These are phyloP conservation scores for Stenurella melanura DNA, from an alignment of 2,888 invertebrate species.

Conservation along the genomic window DNA sequence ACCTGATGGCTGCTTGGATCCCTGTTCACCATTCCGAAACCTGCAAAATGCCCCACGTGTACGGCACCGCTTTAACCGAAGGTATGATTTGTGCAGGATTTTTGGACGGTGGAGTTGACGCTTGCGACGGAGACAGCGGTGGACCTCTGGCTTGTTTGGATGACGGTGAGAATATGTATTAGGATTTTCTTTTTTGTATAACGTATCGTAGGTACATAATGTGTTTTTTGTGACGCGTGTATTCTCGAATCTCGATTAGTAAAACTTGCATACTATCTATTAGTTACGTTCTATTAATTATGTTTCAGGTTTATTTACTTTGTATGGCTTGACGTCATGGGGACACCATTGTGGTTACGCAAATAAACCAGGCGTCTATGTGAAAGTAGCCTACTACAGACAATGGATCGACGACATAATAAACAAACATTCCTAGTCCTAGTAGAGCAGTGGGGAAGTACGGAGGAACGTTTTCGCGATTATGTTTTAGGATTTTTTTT, in stretches of 20 bases:
- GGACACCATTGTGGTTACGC: constrained; percentile 84
- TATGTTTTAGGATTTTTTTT: neutral
- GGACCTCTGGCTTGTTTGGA: constrained; percentile 86
- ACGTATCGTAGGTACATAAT: no score
- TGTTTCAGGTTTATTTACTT: constrained; percentile 78
- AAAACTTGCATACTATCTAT: no score
- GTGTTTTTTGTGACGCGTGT: no score
- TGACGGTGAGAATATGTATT: constrained; percentile 74
- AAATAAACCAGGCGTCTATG: constrained; percentile 86
- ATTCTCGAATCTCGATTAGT: no score
- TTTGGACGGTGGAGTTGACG: constrained; percentile 84
- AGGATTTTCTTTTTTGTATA: no score
- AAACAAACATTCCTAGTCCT: constrained; percentile 48
- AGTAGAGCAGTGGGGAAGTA: neutral
- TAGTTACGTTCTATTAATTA: no score
- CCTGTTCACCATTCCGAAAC: constrained; percentile 80
- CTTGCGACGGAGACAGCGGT: constrained; percentile 90
- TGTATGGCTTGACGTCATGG: constrained; percentile 86
- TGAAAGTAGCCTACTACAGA: constrained; percentile 79
- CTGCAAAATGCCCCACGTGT: constrained; percentile 81
- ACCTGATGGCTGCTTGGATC: constrained; percentile 81
- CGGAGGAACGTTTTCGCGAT: neutral
- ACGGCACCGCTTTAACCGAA: constrained; percentile 79
- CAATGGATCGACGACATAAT: constrained; percentile 81
- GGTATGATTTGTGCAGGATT: constrained; percentile 90